Conservation (phyloP, 2,888 invertebrate species). For the Cylloceria caligata region DNA sequence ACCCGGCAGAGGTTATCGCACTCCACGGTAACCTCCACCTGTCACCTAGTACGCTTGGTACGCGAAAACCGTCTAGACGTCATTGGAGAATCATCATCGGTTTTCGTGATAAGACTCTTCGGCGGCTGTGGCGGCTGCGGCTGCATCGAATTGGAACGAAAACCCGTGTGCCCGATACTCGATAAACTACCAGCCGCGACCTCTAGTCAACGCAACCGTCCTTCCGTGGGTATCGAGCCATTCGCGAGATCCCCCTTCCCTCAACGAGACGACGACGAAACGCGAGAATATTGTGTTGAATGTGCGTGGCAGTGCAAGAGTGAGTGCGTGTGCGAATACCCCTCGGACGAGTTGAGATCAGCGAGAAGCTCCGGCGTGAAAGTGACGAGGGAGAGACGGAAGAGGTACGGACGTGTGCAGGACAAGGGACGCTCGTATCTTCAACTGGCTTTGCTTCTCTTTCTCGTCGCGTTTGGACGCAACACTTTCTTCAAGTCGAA, state of each 20-base stretch:
- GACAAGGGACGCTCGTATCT: slow-evolving; percentile 72
- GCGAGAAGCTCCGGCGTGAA: slow-evolving; percentile 23
- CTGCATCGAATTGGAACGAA: slow-evolving; percentile 36
- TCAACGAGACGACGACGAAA: slow-evolving; percentile 14
- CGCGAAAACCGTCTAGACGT: not conserved
- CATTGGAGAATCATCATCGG: slow-evolving; percentile 39
- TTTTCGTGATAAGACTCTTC: slow-evolving; percentile 58
- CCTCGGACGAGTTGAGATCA: slow-evolving; percentile 47
- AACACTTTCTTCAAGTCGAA: slow-evolving; percentile 72
- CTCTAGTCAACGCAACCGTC: slow-evolving; percentile 69
- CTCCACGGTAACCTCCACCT: slow-evolving; percentile 52
- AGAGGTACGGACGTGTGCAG: slow-evolving; percentile 16
- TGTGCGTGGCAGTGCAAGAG: slow-evolving; percentile 53
- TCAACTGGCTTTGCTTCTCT: slow-evolving; percentile 76
- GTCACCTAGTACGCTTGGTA: slow-evolving; percentile 35
- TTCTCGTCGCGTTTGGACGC: slow-evolving; percentile 78
- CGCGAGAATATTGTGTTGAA: slow-evolving; percentile 44
- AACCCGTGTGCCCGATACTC: slow-evolving; percentile 13
- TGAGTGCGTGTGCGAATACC: slow-evolving; percentile 53
- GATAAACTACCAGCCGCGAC: slow-evolving; percentile 53
- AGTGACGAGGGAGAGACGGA: slow-evolving; percentile 63
- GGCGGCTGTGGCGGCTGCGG: slow-evolving; percentile 41
- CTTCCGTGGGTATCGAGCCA: slow-evolving; percentile 27
- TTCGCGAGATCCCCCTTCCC: not conserved
- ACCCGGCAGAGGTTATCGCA: slow-evolving; percentile 36